A percentile compares a stretch with the other conserved stretches of the same genome.
These are phyloP conservation scores for Crotalus adamanteus DNA, from an alignment of 2,797 vertebrate genomes.

Conservation along the genomic window DNA sequence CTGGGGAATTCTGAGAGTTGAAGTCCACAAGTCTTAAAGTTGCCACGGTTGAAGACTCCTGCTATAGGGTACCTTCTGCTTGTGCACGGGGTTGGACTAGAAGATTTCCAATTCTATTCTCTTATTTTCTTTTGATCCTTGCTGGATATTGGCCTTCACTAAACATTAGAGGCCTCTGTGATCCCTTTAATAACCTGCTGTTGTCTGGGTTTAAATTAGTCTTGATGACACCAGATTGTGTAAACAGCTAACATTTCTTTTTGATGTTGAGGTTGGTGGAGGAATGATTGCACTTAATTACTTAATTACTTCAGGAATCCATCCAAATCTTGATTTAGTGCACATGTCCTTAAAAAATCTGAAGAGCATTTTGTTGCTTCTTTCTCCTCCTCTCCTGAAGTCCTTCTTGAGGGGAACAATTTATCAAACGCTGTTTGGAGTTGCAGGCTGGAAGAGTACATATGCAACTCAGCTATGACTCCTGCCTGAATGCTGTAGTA, in stretches of 20 bases:
- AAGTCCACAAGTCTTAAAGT: not conserved
- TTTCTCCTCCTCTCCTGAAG: not conserved
- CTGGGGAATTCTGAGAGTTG: not conserved
- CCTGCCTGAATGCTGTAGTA: too few species aligned
- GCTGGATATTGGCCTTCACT: not conserved
- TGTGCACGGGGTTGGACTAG: too few species aligned
- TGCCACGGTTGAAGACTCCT: not conserved
- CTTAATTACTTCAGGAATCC: not conserved
- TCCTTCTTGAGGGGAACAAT: not conserved
- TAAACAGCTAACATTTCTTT: not conserved
- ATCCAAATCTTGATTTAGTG: slow-evolving; percentile 7
- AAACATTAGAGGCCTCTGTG: not conserved
- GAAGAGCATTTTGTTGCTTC: not conserved
- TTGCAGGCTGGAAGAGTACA: not conserved
- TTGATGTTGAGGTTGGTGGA: slow-evolving; percentile 1
- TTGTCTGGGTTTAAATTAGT: not conserved
- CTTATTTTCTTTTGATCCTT: slow-evolving; percentile 35
- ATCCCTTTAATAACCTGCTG: slow-evolving; percentile 36
- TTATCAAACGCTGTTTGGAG: not conserved
- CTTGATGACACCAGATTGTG: not conserved
- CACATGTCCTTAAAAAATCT: not conserved
- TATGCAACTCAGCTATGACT: not conserved
- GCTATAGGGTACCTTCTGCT: too few species aligned
- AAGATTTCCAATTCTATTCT: not conserved
- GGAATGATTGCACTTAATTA: not conserved